Evolutionary conservation across 2,888 invertebrate species (phyloP).

Genomic region (Ellobium chinense): DNA sequence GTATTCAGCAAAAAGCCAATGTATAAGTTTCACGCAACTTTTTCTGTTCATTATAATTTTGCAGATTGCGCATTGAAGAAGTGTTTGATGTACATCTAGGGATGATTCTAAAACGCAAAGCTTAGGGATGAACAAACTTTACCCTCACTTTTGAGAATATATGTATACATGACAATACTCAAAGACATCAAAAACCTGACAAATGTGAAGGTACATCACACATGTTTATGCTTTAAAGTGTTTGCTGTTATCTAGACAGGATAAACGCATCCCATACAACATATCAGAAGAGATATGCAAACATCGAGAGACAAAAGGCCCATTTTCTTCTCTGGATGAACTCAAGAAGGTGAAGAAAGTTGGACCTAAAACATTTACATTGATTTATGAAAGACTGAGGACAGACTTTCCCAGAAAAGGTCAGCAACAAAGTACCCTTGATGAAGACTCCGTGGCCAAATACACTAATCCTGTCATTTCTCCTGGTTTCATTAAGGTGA

Average conservation of each 20-base stretch:
- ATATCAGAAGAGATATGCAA: constrained; percentile 5
- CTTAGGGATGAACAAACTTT: too few relatives aligned
- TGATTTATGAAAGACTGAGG: neutral
- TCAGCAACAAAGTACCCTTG: neutral
- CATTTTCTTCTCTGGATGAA: neutral
- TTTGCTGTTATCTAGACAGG: constrained; percentile 14
- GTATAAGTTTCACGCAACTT: too few relatives aligned
- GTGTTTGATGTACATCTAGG: too few relatives aligned
- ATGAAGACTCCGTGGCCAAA: neutral
- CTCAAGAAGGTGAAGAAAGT: constrained; percentile 4
- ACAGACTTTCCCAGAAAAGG: neutral
- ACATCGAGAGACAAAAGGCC: constrained; percentile 14
- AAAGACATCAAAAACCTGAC: too few relatives aligned
- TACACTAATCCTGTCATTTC: constrained; percentile 12
- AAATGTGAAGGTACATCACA: too few relatives aligned
- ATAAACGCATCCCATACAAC: neutral
- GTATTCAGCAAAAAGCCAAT: too few relatives aligned
- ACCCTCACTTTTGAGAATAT: too few relatives aligned
- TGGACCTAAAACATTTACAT: neutral
- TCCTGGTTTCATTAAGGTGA: constrained; percentile 4
- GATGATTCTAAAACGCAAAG: too few relatives aligned
- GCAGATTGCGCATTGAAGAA: too few relatives aligned
- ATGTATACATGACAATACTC: too few relatives aligned
- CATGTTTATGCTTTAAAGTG: too few relatives aligned
- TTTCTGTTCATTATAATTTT: too few relatives aligned